Evolutionary conservation across 2,888 invertebrate species (phyloP).

Genomic region (Leucoma salicis): DNA sequence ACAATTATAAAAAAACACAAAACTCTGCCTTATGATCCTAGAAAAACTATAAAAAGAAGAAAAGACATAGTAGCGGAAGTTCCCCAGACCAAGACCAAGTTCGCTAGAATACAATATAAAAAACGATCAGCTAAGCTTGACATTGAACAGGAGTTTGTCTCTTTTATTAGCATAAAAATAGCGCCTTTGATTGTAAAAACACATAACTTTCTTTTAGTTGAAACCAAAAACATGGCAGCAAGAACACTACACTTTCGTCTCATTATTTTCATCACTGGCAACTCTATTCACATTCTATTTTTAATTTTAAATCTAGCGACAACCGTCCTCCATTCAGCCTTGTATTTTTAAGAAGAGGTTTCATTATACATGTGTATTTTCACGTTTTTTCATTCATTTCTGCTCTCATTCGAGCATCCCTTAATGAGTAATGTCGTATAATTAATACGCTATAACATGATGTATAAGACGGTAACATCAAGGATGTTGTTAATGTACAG

Average conservation of each 20-base stretch:
- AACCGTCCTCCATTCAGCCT: constrained; percentile 8
- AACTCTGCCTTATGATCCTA: too few species aligned
- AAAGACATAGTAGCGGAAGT: too few species aligned
- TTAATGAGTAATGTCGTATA: constrained; percentile 26
- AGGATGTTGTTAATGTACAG: constrained; percentile 1
- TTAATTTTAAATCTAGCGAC: constrained; percentile 26
- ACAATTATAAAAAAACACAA: too few species aligned
- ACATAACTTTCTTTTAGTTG: too few species aligned
- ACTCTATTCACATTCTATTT: constrained; percentile 29
- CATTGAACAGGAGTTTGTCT: too few species aligned
- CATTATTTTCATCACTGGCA: constrained; percentile 35
- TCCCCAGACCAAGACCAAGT: too few species aligned
- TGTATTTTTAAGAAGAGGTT: constrained; percentile 7
- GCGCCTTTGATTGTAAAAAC: too few species aligned
- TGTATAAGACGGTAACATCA: background rate
- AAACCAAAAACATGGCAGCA: constrained; percentile 1
- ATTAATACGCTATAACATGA: constrained; percentile 32
- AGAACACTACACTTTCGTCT: constrained; percentile 27
- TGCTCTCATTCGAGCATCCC: constrained; percentile 12
- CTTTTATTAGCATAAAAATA: too few species aligned
- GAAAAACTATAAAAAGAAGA: too few species aligned
- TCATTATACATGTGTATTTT: background rate
- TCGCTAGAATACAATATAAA: too few species aligned
- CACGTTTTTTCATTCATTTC: background rate
- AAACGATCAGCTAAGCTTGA: too few species aligned